These are phyloP conservation scores for Drosophila tsacasi DNA, from an alignment of 1,140 invertebrate species.

Conservation along the genomic window DNA sequence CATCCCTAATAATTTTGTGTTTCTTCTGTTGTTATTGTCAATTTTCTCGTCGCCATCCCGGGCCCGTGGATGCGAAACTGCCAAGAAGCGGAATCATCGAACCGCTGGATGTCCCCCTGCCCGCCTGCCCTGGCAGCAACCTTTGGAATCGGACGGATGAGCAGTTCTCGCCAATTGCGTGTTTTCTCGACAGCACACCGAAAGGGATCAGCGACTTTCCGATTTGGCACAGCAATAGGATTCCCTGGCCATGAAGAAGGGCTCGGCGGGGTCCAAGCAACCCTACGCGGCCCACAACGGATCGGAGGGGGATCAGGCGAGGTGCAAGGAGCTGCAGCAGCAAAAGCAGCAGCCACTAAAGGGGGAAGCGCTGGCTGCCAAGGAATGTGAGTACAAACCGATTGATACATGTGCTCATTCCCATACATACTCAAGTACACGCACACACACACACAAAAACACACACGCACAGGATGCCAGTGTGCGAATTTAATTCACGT, in stretches of 20 bases:
- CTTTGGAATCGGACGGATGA: background rate
- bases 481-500: background rate
- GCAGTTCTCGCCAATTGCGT: slow-evolving; percentile 5
- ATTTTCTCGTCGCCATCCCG: slow-evolving; percentile 6
- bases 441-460: background rate
- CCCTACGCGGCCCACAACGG: slow-evolving; percentile 6
- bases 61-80: background rate
- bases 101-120: background rate
- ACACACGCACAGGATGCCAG: background rate
- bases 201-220: slow-evolving; percentile 1
- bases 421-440: background rate
- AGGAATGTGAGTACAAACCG: slow-evolving; percentile 31
- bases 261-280: slow-evolving; percentile 17
- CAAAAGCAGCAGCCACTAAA: background rate
- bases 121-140: background rate
- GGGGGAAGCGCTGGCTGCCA: slow-evolving; percentile 7
- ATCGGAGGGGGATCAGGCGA: background rate
- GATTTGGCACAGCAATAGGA: background rate
- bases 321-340: slow-evolving; percentile 1
- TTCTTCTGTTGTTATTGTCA: slow-evolving; percentile 19
- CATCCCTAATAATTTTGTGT: slow-evolving; percentile 11
- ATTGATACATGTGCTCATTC: slow-evolving; percentile 29
- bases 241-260: slow-evolving; percentile 5
- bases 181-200: slow-evolving; percentile 1
- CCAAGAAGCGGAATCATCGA: background rate